Base-by-base conservation (phyloP, 1,140 invertebrate species). In the Parapsyche elsis region DNA sequence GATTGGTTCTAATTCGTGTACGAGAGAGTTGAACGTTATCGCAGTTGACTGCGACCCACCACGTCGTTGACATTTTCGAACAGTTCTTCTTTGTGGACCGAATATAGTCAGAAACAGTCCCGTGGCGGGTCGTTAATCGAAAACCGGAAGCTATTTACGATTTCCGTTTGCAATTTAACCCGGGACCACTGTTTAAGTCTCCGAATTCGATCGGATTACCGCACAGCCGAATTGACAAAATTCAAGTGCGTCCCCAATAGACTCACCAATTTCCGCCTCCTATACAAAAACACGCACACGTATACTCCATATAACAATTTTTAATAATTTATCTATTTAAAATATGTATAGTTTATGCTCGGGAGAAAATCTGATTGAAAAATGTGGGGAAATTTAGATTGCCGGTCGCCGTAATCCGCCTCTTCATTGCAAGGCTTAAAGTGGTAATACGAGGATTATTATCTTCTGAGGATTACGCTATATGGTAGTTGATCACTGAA, bases 101-200 rank as follows among this genome's bases (percentile, higher is more conserved):
- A 38, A 38, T 7, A 38, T 7, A 38, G 30, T 38, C 30, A 38
- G 30, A 53, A 53, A 53, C 49, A 14, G 49, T 12, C 10, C 10
- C 12, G 49, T 12, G 49, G 49, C 12, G 49, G 64, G 64, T 67
- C 21, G 64, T 67, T 67, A 67, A 67, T 67, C 64, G 64, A 67
- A 67, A 67, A 67, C 64, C 19, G 64, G 64, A 67, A 67, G 64
- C 64, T 67, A 67, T 67, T 67, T 67, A 67, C 64, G 23, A 24
- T 67, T 67, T 67, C 64, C 64, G 64, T 24, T 24, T 67, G 21
- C 64, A 67, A 67, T 67, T 67, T 67, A 67, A 67, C 64, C 64
- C 64, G 9, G 64, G 64, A 53, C 49, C 49, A 16, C 10, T 16
- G 49, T 53, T 53, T 53, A 53, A 53, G 49, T 53, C 49, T 53